These are phyloP conservation scores for Anniella stebbinsi DNA, from an alignment of 2,797 vertebrate genomes.

Conservation along the genomic window DNA sequence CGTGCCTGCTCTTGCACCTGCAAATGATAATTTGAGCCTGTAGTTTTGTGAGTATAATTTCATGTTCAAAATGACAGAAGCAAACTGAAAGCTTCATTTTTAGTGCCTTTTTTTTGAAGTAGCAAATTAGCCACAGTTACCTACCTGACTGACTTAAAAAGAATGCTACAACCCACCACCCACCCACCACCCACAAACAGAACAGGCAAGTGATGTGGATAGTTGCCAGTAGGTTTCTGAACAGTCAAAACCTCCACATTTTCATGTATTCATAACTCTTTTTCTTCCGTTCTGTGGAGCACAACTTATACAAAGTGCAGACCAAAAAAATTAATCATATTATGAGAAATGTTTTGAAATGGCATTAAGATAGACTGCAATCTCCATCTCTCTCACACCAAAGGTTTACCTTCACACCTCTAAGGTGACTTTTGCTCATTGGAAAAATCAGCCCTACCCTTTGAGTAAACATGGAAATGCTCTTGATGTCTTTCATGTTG, in stretches of 20 bases:
- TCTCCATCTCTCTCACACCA: conserved; percentile 11
- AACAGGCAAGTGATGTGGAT: not conserved
- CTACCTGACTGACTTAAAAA: not conserved
- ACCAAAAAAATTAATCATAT: not conserved
- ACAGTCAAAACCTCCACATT: not conserved
- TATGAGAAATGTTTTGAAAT: not conserved
- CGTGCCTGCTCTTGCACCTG: conserved; percentile 10
- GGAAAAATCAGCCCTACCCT: not conserved
- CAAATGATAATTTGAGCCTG: conserved; percentile 22
- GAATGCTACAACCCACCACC: not conserved
- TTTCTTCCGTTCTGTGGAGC: conserved; percentile 1
- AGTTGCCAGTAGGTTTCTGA: not conserved
- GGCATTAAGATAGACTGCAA: not conserved
- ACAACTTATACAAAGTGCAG: not conserved
- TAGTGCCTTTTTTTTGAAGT: not conserved
- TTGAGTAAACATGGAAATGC: not conserved
- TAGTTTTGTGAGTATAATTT: conserved; percentile 3
- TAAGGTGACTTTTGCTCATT: not conserved
- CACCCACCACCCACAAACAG: not conserved
- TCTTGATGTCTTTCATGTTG: not conserved
- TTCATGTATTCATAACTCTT: not conserved
- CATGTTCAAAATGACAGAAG: conserved; percentile 13
- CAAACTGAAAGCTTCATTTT: conserved; percentile 2
- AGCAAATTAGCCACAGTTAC: not conserved
- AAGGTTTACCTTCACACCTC: conserved; percentile 27